These are phyloP conservation scores for Brachionus sp. DNA, from an alignment of 1,140 invertebrate genomes.

Conservation along the genomic window DNA sequence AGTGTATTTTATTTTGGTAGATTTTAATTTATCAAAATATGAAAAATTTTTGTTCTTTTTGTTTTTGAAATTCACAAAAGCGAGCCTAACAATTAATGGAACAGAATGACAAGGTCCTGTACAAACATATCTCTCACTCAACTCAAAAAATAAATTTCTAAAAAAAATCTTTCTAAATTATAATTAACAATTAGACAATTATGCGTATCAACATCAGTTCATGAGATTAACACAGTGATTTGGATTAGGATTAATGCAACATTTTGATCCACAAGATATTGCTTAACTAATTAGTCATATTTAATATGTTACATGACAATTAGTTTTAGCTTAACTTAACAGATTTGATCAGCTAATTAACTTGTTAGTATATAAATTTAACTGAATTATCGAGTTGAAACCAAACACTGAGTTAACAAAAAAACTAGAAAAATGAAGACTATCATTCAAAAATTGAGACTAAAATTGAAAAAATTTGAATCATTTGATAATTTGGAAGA, in stretches of 20 bases:
- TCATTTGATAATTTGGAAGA: background rate
- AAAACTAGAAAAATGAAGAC: background rate
- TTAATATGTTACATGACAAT: background rate
- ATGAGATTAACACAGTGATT: background rate
- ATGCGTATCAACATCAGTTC: background rate
- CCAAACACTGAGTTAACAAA: background rate
- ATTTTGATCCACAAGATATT: background rate
- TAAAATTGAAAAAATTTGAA: background rate
- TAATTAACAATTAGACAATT: background rate
- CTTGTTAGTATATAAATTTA: background rate
- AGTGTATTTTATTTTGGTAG: no score
- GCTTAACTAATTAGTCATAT: background rate
- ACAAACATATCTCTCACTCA: no score
- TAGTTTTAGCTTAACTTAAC: background rate
- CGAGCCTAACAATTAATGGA: no score
- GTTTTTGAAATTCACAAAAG: no score
- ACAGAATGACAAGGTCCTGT: no score
- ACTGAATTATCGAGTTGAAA: background rate
- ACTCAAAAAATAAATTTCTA: no score
- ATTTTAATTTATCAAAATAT: no score
- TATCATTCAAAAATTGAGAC: background rate
- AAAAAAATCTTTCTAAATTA: no score
- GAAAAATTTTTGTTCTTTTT: no score
- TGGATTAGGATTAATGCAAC: slow-evolving; percentile 1
- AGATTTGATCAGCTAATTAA: background rate